phyloP scores from a whole-genome alignment of 2,888 invertebrate species.

The Synanthedon vespiformis region DNA sequence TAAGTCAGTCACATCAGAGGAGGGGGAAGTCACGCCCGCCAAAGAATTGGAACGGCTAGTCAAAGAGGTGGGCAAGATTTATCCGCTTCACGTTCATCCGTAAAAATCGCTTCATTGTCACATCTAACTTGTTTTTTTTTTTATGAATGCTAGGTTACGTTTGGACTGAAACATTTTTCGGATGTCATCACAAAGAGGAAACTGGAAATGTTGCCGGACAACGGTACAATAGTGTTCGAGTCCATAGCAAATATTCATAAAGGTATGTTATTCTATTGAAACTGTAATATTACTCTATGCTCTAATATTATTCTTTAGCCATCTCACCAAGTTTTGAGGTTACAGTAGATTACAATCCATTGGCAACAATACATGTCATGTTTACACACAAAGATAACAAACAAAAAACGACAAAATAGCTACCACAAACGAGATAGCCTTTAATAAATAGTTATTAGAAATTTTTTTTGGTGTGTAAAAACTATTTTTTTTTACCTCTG shows the following conservation, averaged over 20 bases:
- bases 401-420: too few relatives aligned
- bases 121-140: constrained; percentile 13
- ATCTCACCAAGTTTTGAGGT: too few relatives aligned
- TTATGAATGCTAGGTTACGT: constrained; percentile 46
- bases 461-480: too few relatives aligned
- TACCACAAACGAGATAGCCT: too few relatives aligned
- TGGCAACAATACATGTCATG: too few relatives aligned
- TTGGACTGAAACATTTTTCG: constrained; percentile 84
- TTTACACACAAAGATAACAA: too few relatives aligned
- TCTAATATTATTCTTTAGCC: too few relatives aligned
- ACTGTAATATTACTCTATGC: too few relatives aligned
- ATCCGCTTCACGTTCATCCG: constrained; percentile 11
- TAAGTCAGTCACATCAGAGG: constrained; percentile 67
- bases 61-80: constrained; percentile 62
- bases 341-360: too few relatives aligned
- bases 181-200: constrained; percentile 94
- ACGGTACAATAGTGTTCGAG: constrained; percentile 93
- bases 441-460: too few relatives aligned
- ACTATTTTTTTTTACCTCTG: too few relatives aligned
- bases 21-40: constrained; percentile 73
- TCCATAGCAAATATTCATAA: constrained; percentile 90
- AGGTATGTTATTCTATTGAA: constrained; percentile 33
- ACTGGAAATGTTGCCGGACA: constrained; percentile 92
- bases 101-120: constrained; percentile 13
- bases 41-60: constrained; percentile 82